Evolutionary conservation across 2,113 vertebrate species (phyloP).

Genomic region (Forbesichthys agassizii): DNA sequence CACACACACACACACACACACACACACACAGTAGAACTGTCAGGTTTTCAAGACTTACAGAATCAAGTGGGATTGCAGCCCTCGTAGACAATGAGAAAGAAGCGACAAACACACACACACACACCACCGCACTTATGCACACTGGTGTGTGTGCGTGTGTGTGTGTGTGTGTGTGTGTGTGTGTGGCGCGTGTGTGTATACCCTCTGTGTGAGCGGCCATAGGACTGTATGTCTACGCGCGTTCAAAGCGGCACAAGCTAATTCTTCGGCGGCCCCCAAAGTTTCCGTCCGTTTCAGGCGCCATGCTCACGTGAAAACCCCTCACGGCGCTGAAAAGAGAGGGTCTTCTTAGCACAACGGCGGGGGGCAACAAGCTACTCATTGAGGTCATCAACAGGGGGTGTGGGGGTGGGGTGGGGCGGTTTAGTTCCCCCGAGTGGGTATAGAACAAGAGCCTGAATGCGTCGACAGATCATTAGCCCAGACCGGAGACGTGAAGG

Average conservation of each 20-base stretch:
- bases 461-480: no score
- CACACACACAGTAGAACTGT: constrained; percentile 44
- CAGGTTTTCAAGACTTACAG: constrained; percentile 64
- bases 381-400: constrained; percentile 69
- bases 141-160: background rate
- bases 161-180: constrained; percentile 19
- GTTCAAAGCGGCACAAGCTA: constrained; percentile 61
- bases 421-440: background rate
- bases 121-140: background rate
- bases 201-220: constrained; percentile 43
- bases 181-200: background rate
- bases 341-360: constrained; percentile 55
- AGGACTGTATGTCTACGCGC: no score
- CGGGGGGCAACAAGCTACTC: constrained; percentile 68
- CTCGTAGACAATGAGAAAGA: constrained; percentile 60
- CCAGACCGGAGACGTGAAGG: no score
- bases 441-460: no score
- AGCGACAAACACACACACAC: constrained; percentile 5
- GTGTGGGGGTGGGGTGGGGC: constrained; percentile 48
- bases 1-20: background rate
- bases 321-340: constrained; percentile 70
- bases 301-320: constrained; percentile 62
- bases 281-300: constrained; percentile 37
- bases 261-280: constrained; percentile 46
- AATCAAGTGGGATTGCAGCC: constrained; percentile 67